A percentile compares a stretch with the other conserved stretches of the same genome.
phyloP scores from a whole-genome alignment of 2,113 vertebrate genomes.

The Onychostruthus taczanowskii region DNA sequence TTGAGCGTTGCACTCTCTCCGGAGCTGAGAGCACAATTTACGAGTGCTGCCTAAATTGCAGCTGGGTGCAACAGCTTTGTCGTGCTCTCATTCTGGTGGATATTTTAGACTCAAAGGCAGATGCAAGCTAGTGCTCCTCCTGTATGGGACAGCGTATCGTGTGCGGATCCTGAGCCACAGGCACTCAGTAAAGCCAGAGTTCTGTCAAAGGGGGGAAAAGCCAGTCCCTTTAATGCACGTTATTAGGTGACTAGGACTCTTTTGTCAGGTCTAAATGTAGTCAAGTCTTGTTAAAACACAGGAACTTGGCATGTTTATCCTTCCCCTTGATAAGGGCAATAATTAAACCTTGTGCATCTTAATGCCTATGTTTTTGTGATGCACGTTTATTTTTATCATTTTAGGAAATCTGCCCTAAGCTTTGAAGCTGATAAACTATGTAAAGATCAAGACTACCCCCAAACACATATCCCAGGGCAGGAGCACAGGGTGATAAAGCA shows the following conservation, averaged over 20 bases:
- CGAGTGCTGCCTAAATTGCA: background rate
- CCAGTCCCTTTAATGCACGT: background rate
- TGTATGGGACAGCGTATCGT: accelerated
- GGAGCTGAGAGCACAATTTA: background rate
- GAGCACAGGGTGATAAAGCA: background rate
- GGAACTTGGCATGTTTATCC: background rate
- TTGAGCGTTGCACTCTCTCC: background rate
- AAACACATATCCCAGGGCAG: background rate
- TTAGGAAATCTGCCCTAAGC: background rate
- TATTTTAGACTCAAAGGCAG: background rate
- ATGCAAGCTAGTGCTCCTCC: no score
- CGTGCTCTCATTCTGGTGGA: background rate
- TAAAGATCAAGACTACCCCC: background rate
- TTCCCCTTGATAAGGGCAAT: background rate
- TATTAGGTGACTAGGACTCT: background rate
- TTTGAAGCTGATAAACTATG: background rate
- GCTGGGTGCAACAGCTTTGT: background rate
- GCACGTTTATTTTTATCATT: background rate
- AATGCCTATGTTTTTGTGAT: background rate
- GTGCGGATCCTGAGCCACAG: background rate
- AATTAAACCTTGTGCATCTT: background rate
- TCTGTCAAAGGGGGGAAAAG: background rate
- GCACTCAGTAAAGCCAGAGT: background rate
- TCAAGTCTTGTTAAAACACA: background rate
- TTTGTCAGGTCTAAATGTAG: background rate